Evolutionary conservation across 2,797 vertebrate genomes (phyloP).

Genomic region (Amblyopsis hoosieri): DNA sequence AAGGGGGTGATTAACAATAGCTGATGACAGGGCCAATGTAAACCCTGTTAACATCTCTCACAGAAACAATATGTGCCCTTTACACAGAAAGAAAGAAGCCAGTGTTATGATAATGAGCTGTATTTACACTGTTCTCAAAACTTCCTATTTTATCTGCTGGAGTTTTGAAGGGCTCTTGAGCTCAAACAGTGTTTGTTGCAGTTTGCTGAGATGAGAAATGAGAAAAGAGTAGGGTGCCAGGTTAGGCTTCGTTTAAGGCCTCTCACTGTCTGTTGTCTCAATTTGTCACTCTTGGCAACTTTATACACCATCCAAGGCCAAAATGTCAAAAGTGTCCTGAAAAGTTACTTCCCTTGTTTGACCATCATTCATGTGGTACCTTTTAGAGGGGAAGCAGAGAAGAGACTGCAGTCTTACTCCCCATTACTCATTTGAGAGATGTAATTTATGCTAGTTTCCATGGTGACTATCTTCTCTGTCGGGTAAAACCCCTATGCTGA

Average conservation of each 20-base stretch:
- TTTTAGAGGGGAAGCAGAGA: conserved; percentile 63
- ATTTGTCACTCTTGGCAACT: conserved; percentile 67
- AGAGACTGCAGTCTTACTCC: conserved; percentile 63
- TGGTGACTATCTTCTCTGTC: conserved; percentile 89
- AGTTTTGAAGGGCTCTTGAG: conserved; percentile 54
- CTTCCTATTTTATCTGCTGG: conserved; percentile 45
- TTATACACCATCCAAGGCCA: conserved; percentile 55
- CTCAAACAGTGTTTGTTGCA: conserved; percentile 33
- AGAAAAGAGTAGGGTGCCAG: conserved; percentile 17
- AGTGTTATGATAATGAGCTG: conserved; percentile 28
- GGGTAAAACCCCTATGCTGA: conserved; percentile 78
- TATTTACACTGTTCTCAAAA: conserved; percentile 52
- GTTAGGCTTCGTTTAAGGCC: conserved; percentile 54
- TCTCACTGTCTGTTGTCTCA: conserved; percentile 44
- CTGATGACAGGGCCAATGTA: conserved; percentile 36
- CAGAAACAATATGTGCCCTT: conserved; percentile 43
- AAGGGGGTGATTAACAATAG: conserved; percentile 25
- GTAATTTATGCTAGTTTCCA: conserved; percentile 88
- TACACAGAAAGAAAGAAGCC: conserved; percentile 8
- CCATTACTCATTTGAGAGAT: conserved; percentile 75
- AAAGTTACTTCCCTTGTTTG: conserved; percentile 67
- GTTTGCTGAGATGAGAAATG: conserved; percentile 54
- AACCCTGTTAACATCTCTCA: conserved; percentile 30
- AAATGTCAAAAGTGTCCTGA: conserved; percentile 62
- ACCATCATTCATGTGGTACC: conserved; percentile 62